A percentile compares a stretch with the other conserved stretches of the same genome.
phyloP scores from a whole-genome alignment of 2,888 invertebrate genomes.

The Orthosia gracilis region DNA sequence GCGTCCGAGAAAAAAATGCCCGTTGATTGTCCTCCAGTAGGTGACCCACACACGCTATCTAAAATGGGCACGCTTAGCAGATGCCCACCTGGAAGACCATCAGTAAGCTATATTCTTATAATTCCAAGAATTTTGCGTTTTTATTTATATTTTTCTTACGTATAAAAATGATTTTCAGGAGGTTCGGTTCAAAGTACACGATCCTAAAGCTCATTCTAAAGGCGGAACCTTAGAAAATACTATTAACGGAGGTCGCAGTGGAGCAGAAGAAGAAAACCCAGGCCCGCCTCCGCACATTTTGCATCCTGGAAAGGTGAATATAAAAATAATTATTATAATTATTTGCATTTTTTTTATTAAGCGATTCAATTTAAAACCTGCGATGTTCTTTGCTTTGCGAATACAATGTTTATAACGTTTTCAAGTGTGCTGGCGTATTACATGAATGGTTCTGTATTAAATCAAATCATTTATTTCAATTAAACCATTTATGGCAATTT shows the following conservation, averaged over 20 bases:
- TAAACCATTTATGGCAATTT: too few relatives aligned
- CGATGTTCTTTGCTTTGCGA: conserved; percentile 34
- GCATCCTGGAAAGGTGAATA: conserved; percentile 95
- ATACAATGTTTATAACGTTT: conserved; percentile 5
- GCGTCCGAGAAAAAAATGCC: conserved; percentile 97
- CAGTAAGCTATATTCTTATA: conserved; percentile 78
- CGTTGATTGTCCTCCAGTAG: conserved; percentile 94
- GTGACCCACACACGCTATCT: conserved; percentile 93
- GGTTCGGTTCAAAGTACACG: conserved; percentile 98
- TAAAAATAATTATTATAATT: not conserved
- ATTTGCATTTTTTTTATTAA: not conserved
- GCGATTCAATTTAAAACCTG: conserved; percentile 40
- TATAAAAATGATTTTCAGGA: conserved; percentile 92
- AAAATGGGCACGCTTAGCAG: conserved; percentile 95
- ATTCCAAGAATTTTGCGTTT: not conserved
- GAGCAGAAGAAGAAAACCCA: conserved; percentile 92
- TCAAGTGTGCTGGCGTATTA: conserved; percentile 22
- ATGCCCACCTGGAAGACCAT: conserved; percentile 89
- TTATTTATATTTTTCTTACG: conserved; percentile 7
- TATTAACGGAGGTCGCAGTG: conserved; percentile 95
- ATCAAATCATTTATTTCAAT: too few relatives aligned
- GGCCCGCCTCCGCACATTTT: conserved; percentile 94
- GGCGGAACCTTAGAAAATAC: conserved; percentile 98
- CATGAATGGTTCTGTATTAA: too few relatives aligned
- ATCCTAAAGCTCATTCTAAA: conserved; percentile 98